A percentile compares a stretch with the other conserved stretches of the same genome.
These are phyloP conservation scores for Fregetta grallaria DNA, from an alignment of 2,113 vertebrate species.

Conservation along the genomic window DNA sequence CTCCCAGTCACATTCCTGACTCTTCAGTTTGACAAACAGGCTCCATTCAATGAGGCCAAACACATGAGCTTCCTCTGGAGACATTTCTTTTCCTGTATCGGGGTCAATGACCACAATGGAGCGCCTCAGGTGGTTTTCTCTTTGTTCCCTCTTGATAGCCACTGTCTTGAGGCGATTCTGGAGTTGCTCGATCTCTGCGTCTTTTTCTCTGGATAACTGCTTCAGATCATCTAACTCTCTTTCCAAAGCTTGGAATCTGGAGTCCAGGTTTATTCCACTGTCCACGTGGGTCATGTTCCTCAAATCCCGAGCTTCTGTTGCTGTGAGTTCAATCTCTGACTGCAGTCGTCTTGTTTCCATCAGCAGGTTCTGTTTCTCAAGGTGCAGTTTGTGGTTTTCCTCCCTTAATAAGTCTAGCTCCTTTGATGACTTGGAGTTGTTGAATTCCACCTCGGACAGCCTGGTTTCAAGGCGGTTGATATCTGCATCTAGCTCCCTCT, in stretches of 20 bases:
- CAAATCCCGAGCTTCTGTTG: slow-evolving; percentile 84
- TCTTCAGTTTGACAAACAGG: slow-evolving; percentile 93
- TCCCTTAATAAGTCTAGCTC: slow-evolving; percentile 92
- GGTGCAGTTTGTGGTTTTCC: slow-evolving; percentile 88
- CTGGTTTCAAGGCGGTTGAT: slow-evolving; percentile 77
- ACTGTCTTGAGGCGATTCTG: slow-evolving; percentile 85
- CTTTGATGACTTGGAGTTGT: slow-evolving; percentile 91
- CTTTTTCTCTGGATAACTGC: slow-evolving; percentile 84
- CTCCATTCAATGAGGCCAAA: slow-evolving; percentile 94
- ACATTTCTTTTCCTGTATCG: slow-evolving; percentile 91
- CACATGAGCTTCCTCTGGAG: slow-evolving; percentile 91
- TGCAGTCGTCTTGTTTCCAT: slow-evolving; percentile 88
- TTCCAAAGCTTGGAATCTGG: slow-evolving; percentile 85
- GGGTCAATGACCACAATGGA: slow-evolving; percentile 97
- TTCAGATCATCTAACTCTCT: slow-evolving; percentile 86
- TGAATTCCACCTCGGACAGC: slow-evolving; percentile 89
- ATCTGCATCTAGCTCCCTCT: slow-evolving; percentile 85
- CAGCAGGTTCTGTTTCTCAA: slow-evolving; percentile 90
- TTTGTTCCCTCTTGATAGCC: slow-evolving; percentile 89
- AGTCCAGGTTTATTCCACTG: slow-evolving; percentile 79
- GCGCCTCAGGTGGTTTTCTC: slow-evolving; percentile 91
- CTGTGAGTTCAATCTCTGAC: slow-evolving; percentile 89
- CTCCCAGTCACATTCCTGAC: slow-evolving; percentile 98
- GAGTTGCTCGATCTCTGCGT: slow-evolving; percentile 86
- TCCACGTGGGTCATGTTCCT: slow-evolving; percentile 76